Conservation (phyloP, 2,888 invertebrate genomes). For the Aporophyla nigra region DNA sequence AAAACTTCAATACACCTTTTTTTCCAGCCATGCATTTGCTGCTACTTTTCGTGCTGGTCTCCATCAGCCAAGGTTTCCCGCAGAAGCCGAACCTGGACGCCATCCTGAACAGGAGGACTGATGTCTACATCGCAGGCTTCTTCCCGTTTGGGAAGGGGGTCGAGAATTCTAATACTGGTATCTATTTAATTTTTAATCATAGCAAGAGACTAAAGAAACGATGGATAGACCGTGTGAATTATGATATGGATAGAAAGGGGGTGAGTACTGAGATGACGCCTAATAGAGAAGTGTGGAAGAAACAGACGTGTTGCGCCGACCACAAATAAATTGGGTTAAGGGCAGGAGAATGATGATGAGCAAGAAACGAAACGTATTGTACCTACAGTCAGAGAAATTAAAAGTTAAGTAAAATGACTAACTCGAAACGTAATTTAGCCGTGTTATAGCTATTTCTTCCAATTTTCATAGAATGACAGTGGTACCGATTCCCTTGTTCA, state of each 20-base stretch:
- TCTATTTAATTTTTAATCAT: slow-evolving; percentile 60
- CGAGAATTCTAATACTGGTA: slow-evolving; percentile 95
- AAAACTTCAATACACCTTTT: background rate
- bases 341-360: too few species aligned
- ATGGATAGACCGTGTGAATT: too few species aligned
- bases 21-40: slow-evolving; percentile 69
- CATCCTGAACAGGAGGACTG: slow-evolving; percentile 92
- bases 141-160: slow-evolving; percentile 97
- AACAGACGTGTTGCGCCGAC: too few species aligned
- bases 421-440: background rate
- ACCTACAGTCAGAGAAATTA: background rate
- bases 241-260: too few species aligned
- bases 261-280: too few species aligned
- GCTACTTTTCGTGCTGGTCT: slow-evolving; percentile 69
- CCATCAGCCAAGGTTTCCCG: slow-evolving; percentile 73
- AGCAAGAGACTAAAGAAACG: background rate
- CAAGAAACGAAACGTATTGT: too few species aligned
- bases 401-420: background rate
- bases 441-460: too few species aligned
- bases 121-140: slow-evolving; percentile 98
- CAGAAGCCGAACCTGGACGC: slow-evolving; percentile 93
- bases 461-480: background rate
- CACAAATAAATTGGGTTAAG: too few species aligned
- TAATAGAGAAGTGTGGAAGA: too few species aligned
- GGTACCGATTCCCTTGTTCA: too few species aligned